These are phyloP conservation scores for Scomberomorus guttatus DNA, from an alignment of 2,797 vertebrate genomes.

Conservation along the genomic window DNA sequence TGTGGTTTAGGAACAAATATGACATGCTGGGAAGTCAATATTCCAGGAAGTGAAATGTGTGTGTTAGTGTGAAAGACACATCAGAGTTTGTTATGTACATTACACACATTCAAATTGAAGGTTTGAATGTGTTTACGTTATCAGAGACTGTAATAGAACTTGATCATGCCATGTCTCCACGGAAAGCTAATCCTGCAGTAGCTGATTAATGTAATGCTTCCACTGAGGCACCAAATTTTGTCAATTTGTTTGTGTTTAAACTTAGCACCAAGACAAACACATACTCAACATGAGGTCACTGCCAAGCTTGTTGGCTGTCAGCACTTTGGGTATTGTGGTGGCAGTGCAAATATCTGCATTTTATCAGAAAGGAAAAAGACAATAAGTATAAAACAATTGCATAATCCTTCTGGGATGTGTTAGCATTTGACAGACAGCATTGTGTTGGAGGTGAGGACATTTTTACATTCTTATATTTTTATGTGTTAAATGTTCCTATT, in stretches of 20 bases:
- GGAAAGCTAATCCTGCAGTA: not conserved
- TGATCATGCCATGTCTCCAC: not conserved
- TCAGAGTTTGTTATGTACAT: not conserved
- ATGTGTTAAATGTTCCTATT: not conserved
- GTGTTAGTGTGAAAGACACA: not conserved
- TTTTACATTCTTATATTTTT: not conserved
- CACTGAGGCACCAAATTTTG: not conserved
- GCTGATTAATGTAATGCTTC: not conserved
- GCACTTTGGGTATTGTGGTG: not conserved
- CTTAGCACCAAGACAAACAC: not conserved
- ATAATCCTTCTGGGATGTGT: not conserved
- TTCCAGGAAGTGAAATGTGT: not conserved
- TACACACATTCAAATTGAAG: not conserved
- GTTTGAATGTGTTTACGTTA: not conserved
- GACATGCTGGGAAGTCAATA: not conserved
- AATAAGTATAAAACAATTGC: not conserved
- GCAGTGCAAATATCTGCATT: no score
- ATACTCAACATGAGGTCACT: not conserved
- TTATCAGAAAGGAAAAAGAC: no score
- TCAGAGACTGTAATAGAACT: no score
- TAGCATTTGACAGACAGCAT: not conserved
- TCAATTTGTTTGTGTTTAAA: not conserved
- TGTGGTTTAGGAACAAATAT: not conserved
- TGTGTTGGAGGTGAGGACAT: not conserved
- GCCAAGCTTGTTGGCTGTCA: no score